phyloP scores from a whole-genome alignment of 1,140 invertebrate genomes.

The Neotoxoptera formosana region DNA sequence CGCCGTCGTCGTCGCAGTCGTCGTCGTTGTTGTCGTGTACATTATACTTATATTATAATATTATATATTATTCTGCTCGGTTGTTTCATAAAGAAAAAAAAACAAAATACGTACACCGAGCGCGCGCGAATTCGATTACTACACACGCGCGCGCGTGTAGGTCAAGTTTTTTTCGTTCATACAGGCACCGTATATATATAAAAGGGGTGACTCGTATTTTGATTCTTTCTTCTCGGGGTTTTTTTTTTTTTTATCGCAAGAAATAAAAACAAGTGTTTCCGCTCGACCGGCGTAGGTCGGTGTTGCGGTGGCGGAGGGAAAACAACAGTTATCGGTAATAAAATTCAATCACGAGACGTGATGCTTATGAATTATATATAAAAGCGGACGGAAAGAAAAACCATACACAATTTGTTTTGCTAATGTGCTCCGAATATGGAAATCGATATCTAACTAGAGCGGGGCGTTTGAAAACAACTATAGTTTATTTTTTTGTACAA shows the following conservation, averaged over 20 bases:
- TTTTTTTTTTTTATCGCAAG: conserved; percentile 13
- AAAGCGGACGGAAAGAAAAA: neutral
- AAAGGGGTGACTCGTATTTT: conserved; percentile 31
- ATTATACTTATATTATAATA: conserved; percentile 8
- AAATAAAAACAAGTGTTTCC: conserved; percentile 38
- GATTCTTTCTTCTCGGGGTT: neutral
- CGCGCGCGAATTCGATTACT: neutral
- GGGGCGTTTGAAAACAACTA: neutral
- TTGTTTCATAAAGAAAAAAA: neutral
- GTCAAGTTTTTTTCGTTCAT: conserved; percentile 19
- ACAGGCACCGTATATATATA: neutral
- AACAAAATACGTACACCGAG: neutral
- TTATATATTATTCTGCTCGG: conserved; percentile 11
- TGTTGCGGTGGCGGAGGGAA: neutral
- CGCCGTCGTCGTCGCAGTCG: neutral
- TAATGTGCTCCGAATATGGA: neutral
- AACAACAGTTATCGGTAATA: conserved; percentile 46
- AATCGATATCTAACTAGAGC: neutral
- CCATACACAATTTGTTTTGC: conserved; percentile 48
- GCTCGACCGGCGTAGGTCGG: neutral
- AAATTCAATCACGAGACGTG: conserved; percentile 25
- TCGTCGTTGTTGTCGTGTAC: neutral
- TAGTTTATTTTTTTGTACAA: neutral
- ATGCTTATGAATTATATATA: conserved; percentile 51
- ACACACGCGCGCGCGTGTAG: neutral